Evolutionary conservation across 2,113 vertebrate genomes (phyloP).

Genomic region (Siniperca knerii): DNA sequence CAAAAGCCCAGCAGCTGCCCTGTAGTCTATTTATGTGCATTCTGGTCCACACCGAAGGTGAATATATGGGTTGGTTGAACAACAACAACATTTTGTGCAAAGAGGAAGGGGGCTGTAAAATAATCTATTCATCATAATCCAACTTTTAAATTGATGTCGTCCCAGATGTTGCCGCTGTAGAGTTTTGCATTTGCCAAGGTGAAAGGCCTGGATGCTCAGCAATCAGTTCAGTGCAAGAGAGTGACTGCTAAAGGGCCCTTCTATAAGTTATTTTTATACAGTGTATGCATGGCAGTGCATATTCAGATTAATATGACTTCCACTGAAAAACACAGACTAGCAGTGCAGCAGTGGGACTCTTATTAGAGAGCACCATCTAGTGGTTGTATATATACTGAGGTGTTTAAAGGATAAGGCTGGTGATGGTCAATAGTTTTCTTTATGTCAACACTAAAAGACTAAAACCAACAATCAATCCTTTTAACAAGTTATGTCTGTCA

Average conservation of each 20-base stretch:
- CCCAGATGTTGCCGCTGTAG: conserved; percentile 37
- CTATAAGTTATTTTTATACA: conserved; percentile 53
- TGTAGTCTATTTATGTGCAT: conserved; percentile 66
- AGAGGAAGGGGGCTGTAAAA: conserved; percentile 52
- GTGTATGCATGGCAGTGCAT: conserved; percentile 30
- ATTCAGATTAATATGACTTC: conserved; percentile 37
- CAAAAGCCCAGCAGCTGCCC: conserved; percentile 61
- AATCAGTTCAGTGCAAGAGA: conserved; percentile 47
- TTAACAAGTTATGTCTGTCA: background rate
- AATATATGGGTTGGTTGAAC: conserved; percentile 59
- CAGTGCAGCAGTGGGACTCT: conserved; percentile 6
- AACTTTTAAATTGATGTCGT: conserved; percentile 68
- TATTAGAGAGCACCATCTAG: conserved; percentile 69
- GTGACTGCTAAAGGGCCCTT: conserved; percentile 44
- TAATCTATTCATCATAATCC: conserved; percentile 65
- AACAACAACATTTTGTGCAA: conserved; percentile 57
- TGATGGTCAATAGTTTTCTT: no score
- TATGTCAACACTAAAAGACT: background rate
- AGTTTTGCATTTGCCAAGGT: conserved; percentile 72
- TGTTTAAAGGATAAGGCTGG: background rate
- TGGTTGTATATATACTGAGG: conserved; percentile 26
- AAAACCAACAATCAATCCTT: background rate
- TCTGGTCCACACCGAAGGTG: conserved; percentile 38
- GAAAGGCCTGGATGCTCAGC: conserved; percentile 59
- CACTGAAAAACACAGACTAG: conserved; percentile 6